Percentiles rank a stretch among this genome's conserved stretches.
Evolutionary conservation across 2,113 vertebrate genomes (phyloP).

Genomic region (Nyctibius bracteatus): DNA sequence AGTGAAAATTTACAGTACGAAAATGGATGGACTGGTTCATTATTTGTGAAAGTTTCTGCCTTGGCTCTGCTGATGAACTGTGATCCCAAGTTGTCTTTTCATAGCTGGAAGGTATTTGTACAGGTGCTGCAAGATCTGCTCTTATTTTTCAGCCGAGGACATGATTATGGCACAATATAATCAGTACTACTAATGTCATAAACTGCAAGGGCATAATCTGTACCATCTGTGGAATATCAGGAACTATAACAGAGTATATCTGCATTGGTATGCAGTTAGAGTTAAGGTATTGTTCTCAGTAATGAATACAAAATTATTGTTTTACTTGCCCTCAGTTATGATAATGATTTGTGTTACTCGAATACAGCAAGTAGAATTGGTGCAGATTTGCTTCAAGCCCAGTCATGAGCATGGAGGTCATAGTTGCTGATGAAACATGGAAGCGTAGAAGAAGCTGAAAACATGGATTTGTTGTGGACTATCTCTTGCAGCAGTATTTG

Average conservation of each 20-base stretch:
- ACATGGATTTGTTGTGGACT: rapidly evolving
- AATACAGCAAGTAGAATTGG: background rate
- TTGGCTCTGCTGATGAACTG: background rate
- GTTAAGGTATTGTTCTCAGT: background rate
- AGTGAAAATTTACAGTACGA: slow-evolving; percentile 4
- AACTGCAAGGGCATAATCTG: background rate
- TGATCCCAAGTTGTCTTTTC: background rate
- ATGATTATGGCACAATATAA: background rate
- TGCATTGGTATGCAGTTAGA: background rate
- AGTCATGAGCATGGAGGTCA: background rate
- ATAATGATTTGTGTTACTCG: rapidly evolving
- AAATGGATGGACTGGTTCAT: background rate
- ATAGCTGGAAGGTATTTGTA: slow-evolving; percentile 22
- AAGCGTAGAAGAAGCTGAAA: background rate
- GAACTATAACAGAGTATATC: background rate
- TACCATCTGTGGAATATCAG: slow-evolving; percentile 11
- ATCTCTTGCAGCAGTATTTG: background rate
- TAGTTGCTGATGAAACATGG: background rate
- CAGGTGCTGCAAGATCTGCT: background rate
- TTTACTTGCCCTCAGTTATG: background rate
- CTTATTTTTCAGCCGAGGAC: background rate
- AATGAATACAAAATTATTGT: background rate
- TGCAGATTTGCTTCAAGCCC: background rate
- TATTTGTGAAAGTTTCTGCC: background rate
- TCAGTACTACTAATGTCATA: background rate